These are phyloP conservation scores for Centrocercus urophasianus DNA, from an alignment of 2,113 vertebrate genomes.

Conservation along the genomic window DNA sequence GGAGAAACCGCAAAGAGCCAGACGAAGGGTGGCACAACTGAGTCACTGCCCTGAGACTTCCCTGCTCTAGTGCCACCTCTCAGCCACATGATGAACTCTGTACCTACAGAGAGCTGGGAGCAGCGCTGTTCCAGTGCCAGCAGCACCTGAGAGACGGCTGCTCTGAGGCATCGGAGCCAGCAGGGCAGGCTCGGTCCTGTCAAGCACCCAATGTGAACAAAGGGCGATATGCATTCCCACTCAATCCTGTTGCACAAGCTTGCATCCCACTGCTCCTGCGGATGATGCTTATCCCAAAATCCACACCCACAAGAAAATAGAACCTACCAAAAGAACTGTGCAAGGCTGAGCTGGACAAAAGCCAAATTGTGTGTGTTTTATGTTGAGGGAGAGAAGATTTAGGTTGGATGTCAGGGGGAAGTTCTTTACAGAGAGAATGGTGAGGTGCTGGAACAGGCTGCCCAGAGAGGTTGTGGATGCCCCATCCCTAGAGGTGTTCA, in stretches of 20 bases:
- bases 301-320: not conserved
- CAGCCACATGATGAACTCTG: not conserved
- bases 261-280: not conserved
- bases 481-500: no score
- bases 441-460: no score
- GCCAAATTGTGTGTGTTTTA: not conserved
- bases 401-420: no score
- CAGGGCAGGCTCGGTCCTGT: not conserved
- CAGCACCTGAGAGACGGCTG: not conserved
- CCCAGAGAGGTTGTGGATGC: no score
- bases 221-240: not conserved
- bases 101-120: not conserved
- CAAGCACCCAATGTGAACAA: not conserved
- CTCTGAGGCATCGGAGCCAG: not conserved
- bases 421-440: no score
- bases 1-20: not conserved
- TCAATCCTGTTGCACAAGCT: not conserved
- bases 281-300: not conserved
- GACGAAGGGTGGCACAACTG: not conserved
- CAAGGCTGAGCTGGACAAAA: not conserved
- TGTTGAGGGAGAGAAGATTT: no score
- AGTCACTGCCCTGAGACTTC: not conserved
- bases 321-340: not conserved
- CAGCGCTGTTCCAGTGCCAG: conserved; percentile 1
- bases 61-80: not conserved